Evolutionary conservation across 2,113 vertebrate species (phyloP), one percentile per base, ranked within the genome.

Genomic region (Cavia aperea): DNA sequence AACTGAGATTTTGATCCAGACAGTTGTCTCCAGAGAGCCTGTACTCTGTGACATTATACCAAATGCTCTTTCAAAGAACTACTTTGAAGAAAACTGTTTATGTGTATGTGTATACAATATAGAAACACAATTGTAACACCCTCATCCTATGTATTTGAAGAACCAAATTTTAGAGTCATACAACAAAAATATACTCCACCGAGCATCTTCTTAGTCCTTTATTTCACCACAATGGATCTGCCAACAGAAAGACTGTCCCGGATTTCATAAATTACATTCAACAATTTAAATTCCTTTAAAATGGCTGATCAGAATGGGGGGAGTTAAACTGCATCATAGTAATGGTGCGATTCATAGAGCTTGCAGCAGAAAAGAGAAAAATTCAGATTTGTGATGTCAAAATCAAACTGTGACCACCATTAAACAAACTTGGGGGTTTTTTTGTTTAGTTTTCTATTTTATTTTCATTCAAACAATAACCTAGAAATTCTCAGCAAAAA

Each of bases 351-450:
- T 16, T 54, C 66, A 62, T 23, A 92, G 23, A 84, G n/a, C 13
- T 33, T 85, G 3, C 36, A 88, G 79, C 36, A 85, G 85, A 70
- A 79, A 92, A 94, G 46, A 70, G 62, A 92, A 92, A 2, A 94
- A 94, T 82, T 91, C 24, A 79, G 72, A 84, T 79, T 95, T 81
- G 51, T 91, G 36, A 79, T 54, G 82, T 92, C 75, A 85, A 94
- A 54, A 88, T 15, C 60, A 90, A 88, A 93, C 56, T 29, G 86
- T 83, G 63, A 93, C 7, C 12, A 89, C 5, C 54, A 95, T 91
- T 89, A 95, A 92, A 94, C 24, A 56, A 94, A 72, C 36, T 31
- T 85, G 14, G 7, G 19, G 56, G 70, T n/a, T 24, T 63, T 89
- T 54, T 19, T 68, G 6, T 82, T 70, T 70, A 70, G 36, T 33